A percentile compares a stretch with the other conserved stretches of the same genome.
These are phyloP conservation scores for Gryllus bimaculatus DNA, from an alignment of 1,140 invertebrate species.

Conservation along the genomic window DNA sequence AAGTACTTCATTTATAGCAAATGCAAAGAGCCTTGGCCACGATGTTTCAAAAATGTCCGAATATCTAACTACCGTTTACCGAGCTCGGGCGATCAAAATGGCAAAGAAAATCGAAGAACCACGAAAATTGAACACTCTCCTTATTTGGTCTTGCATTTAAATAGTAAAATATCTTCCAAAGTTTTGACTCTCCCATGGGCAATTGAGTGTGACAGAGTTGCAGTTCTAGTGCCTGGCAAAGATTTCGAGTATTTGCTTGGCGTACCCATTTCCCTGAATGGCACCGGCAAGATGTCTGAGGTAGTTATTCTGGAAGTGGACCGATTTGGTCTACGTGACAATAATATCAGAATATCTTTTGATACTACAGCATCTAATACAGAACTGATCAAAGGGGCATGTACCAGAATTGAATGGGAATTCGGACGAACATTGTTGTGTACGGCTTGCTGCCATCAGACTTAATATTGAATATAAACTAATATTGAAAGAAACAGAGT, in stretches of 20 bases:
- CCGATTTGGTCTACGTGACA: neutral
- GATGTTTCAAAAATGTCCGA: slow-evolving; percentile 10
- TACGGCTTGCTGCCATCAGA: no score
- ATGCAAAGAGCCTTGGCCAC: slow-evolving; percentile 10
- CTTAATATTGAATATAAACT: no score
- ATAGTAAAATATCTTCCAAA: slow-evolving; percentile 17
- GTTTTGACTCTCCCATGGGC: no score
- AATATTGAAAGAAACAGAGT: no score
- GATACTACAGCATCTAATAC: slow-evolving; percentile 21
- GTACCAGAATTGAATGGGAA: neutral
- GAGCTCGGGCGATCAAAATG: slow-evolving; percentile 16
- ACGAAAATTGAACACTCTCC: slow-evolving; percentile 5
- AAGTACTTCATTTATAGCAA: slow-evolving; percentile 12
- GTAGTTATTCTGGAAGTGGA: neutral
- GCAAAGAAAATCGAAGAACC: slow-evolving; percentile 17
- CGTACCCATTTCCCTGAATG: slow-evolving; percentile 16
- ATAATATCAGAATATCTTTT: slow-evolving; percentile 10
- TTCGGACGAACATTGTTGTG: no score
- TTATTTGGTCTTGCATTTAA: slow-evolving; percentile 19
- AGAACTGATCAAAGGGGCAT: slow-evolving; percentile 14
- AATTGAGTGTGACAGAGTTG: slow-evolving; percentile 12
- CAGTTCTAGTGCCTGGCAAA: slow-evolving; percentile 7
- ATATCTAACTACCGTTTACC: slow-evolving; percentile 7
- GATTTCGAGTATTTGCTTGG: slow-evolving; percentile 7
- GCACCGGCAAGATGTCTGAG: slow-evolving; percentile 17